Base-by-base conservation (phyloP, 2,113 vertebrate species). In the Arenaria interpres region DNA sequence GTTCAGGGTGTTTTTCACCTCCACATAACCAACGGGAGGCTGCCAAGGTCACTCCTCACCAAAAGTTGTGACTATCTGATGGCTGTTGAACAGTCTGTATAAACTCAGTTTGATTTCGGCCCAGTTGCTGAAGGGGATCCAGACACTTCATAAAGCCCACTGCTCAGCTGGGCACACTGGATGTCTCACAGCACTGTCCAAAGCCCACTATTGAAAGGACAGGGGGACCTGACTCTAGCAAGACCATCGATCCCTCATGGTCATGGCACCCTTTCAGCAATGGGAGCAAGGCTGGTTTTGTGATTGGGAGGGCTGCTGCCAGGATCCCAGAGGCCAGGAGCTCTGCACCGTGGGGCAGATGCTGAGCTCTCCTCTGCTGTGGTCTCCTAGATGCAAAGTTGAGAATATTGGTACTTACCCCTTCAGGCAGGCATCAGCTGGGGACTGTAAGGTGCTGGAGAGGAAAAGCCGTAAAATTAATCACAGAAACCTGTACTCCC, bases 231-330 rank as follows among this genome's bases (percentile, higher is more conserved):
- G 33, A 16, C 48, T 41, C 27, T 20, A 39, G 33, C 13, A 46
- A 73, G 43, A n/a, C 1, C 50, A 12, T 14, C 2, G 1, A 13
- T 59, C 12, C 30, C 12, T 80, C 35, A 5, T 0, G 1, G 37
- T 72, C 15, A 9, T 53, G 72, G 48, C n/a, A 9, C 35, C 71
- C 4, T 48, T 86, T 67, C 60, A 80, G 17, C 51, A 77, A 54
- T 6, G 37, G n/a, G 41, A 77, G 16, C 35, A 89, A 74, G 33
- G 10, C 6, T 12, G 51, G 30, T 33, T 82, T 39, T 73, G 53
- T 88, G 43, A 27, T 33, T 19, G 63, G 59, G 3, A 27, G 13
- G 4, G 6, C 28, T 66, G 28, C 51, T 67, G 21, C 20, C 21
- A 35, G 25, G 28, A 91, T 46, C 7, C 32, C 53, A 54, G 45